Conservation (phyloP, 2,888 invertebrate genomes). For the Andrena flavipes region DNA sequence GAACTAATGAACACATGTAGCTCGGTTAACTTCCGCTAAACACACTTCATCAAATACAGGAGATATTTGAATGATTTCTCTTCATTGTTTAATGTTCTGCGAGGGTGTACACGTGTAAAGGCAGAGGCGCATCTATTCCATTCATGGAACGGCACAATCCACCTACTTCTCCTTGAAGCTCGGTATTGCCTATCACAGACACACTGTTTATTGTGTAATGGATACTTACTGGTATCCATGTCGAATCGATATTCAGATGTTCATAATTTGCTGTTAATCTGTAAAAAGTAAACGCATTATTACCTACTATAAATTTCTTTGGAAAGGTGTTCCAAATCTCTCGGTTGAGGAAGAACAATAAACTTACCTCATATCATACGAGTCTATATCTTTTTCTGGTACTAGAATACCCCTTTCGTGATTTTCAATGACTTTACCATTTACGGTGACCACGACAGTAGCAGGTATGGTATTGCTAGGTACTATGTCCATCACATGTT, state of each 20-base stretch:
- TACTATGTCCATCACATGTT: slow-evolving; percentile 67
- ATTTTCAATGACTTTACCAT: slow-evolving; percentile 43
- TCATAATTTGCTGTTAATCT: slow-evolving; percentile 66
- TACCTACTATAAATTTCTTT: neutral
- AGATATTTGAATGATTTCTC: slow-evolving; percentile 1
- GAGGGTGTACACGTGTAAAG: slow-evolving; percentile 59
- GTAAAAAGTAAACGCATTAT: slow-evolving; percentile 4
- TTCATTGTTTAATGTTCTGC: slow-evolving; percentile 44
- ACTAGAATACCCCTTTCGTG: slow-evolving; percentile 62
- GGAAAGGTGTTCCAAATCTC: too few species aligned
- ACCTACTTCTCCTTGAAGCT: slow-evolving; percentile 66
- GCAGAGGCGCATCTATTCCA: slow-evolving; percentile 57
- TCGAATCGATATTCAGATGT: slow-evolving; percentile 60
- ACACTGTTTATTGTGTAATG: slow-evolving; percentile 63
- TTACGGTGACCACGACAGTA: slow-evolving; percentile 53
- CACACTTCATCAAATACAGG: neutral
- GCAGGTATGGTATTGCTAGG: slow-evolving; percentile 39
- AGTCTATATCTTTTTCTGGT: slow-evolving; percentile 34
- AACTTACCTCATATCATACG: slow-evolving; percentile 59
- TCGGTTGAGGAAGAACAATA: neutral
- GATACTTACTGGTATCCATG: slow-evolving; percentile 54
- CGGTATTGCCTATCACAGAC: slow-evolving; percentile 50
- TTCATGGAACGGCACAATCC: slow-evolving; percentile 76
- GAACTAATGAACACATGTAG: slow-evolving; percentile 13
- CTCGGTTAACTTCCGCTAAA: neutral